Evolutionary conservation across 1,140 invertebrate genomes (phyloP).

Genomic region (Polypedilum vanderplanki): DNA sequence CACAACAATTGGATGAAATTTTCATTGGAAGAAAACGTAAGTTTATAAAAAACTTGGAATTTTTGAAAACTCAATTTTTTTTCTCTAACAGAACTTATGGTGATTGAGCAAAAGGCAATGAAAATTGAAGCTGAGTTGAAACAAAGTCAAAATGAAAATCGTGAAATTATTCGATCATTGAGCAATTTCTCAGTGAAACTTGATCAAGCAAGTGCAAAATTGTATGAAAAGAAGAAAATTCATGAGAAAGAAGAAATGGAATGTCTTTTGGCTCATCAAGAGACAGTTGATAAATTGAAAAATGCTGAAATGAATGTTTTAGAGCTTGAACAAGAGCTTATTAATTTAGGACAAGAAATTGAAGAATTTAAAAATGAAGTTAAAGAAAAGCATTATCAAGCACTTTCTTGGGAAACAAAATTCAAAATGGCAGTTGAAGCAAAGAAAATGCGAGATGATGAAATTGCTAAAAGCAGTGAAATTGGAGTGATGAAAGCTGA

Average conservation of each 20-base stretch:
- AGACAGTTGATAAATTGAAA: conserved; percentile 50
- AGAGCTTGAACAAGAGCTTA: conserved; percentile 58
- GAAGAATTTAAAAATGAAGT: conserved; percentile 53
- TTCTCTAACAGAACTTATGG: conserved; percentile 53
- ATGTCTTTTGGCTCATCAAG: conserved; percentile 50
- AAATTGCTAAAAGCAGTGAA: conserved; percentile 53
- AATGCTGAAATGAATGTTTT: conserved; percentile 59
- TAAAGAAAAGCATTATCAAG: conserved; percentile 56
- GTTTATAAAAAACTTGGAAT: conserved; percentile 31
- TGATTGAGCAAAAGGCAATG: conserved; percentile 65
- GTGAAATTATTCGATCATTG: conserved; percentile 52
- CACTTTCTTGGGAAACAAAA: conserved; percentile 72
- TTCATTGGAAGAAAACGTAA: conserved; percentile 61
- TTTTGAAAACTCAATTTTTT: no score
- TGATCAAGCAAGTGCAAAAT: conserved; percentile 50
- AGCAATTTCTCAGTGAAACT: conserved; percentile 53
- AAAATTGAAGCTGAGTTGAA: conserved; percentile 59
- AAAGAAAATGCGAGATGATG: conserved; percentile 56
- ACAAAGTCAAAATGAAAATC: conserved; percentile 49
- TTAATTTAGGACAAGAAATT: conserved; percentile 58
- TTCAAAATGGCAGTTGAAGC: conserved; percentile 62
- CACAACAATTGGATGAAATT: conserved; percentile 56
- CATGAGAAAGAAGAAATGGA: conserved; percentile 54
- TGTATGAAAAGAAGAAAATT: conserved; percentile 52
- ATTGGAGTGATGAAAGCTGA: conserved; percentile 66